A percentile compares a stretch with the other conserved stretches of the same genome.
These are phyloP conservation scores for Littorina saxatilis DNA, from an alignment of 1,140 invertebrate genomes.

Conservation along the genomic window DNA sequence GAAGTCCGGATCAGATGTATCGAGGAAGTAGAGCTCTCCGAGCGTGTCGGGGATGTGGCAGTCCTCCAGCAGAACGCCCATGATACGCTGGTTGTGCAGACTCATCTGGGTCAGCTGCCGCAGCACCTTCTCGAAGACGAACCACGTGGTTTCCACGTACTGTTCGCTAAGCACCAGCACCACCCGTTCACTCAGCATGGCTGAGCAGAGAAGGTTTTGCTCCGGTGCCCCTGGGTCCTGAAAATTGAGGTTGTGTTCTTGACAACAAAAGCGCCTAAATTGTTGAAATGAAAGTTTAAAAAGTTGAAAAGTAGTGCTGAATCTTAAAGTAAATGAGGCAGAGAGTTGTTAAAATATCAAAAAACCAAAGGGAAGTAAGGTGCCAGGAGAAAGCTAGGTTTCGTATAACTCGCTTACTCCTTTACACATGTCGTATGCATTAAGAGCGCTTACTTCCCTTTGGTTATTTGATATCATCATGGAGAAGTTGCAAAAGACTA, in stretches of 20 bases:
- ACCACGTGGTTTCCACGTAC: constrained; percentile 65
- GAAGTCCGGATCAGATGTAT: constrained; percentile 61
- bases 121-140: constrained; percentile 63
- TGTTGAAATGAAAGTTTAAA: too few species aligned
- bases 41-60: constrained; percentile 66
- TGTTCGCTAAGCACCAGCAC: constrained; percentile 62
- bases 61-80: constrained; percentile 64
- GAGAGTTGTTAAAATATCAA: too few species aligned
- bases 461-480: too few species aligned
- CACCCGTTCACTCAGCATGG: constrained; percentile 70
- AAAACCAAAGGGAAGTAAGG: too few species aligned
- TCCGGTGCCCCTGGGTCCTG: constrained; percentile 41
- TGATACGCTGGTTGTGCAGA: constrained; percentile 66
- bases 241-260: neutral
- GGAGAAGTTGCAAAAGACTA: too few species aligned
- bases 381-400: too few species aligned
- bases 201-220: constrained; percentile 66
- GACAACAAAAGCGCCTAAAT: neutral
- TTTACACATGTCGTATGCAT: too few species aligned
- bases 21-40: constrained; percentile 58
- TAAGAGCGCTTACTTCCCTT: too few species aligned
- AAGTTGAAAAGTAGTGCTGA: too few species aligned
- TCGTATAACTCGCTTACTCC: too few species aligned
- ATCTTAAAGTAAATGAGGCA: too few species aligned
- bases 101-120: constrained; percentile 63